phyloP scores from a whole-genome alignment of 2,797 vertebrate species.

The Dermochelys coriacea region DNA sequence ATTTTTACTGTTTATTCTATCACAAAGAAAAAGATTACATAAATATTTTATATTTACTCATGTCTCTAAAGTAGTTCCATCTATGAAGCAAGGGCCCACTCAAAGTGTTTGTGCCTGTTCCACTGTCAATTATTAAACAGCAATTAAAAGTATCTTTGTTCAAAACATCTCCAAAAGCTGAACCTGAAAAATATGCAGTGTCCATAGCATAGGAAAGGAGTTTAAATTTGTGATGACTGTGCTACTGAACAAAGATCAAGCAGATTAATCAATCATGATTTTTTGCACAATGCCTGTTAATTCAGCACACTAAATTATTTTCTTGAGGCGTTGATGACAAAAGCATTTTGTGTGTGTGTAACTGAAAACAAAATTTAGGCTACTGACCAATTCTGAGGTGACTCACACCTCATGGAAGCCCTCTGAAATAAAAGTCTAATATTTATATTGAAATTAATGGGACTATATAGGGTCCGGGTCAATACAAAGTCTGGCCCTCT shows the following conservation, averaged over 20 bases:
- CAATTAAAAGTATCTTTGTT: neutral
- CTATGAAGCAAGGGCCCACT: neutral
- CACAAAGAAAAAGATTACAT: neutral
- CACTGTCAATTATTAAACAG: neutral
- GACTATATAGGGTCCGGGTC: neutral
- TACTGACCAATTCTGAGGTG: conserved; percentile 54
- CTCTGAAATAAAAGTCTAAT: conserved; percentile 18
- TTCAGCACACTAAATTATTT: conserved; percentile 59
- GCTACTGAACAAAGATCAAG: conserved; percentile 58
- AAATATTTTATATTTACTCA: neutral
- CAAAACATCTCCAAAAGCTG: neutral
- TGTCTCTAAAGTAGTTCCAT: neutral
- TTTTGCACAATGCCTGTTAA: conserved; percentile 55
- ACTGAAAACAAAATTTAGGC: conserved; percentile 54
- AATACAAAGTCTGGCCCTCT: neutral
- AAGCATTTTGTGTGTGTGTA: conserved; percentile 34
- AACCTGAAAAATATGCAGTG: neutral
- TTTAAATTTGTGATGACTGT: conserved; percentile 40
- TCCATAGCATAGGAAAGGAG: neutral
- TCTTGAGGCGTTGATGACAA: conserved; percentile 33
- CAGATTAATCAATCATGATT: conserved; percentile 65
- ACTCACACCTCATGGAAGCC: conserved; percentile 50
- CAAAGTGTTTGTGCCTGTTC: neutral
- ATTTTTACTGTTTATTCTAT: neutral
- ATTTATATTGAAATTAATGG: neutral